phyloP scores from a whole-genome alignment of 2,888 invertebrate genomes.

The Diachrysia chrysitis region DNA sequence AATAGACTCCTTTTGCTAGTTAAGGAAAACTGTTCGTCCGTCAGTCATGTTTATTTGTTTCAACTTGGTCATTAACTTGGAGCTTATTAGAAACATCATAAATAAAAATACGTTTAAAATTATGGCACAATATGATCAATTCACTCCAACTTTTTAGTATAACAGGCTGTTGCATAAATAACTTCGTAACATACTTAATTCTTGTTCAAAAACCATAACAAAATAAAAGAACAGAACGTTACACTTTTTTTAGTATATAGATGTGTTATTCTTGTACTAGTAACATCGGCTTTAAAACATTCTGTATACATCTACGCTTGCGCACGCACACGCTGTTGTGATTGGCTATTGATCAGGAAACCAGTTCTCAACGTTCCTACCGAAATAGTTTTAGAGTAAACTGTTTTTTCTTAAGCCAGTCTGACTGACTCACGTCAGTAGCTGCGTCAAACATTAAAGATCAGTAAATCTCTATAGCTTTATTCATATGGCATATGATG shows the following conservation, averaged over 20 bases:
- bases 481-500: no score
- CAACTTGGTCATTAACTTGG: no score
- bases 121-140: not conserved
- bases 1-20: no score
- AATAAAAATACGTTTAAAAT: not conserved
- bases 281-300: no score
- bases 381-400: not conserved
- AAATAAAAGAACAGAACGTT: no score
- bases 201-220: not conserved
- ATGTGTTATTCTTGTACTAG: no score
- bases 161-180: no score
- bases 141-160: no score
- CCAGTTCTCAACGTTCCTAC: not conserved
- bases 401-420: not conserved
- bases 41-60: no score
- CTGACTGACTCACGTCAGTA: not conserved
- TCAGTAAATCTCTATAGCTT: no score
- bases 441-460: not conserved
- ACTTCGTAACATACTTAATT: not conserved
- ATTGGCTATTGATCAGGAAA: constrained; percentile 3
- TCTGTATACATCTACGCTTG: not conserved
- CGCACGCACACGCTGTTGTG: not conserved
- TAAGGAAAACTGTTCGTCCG: no score
- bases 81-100: not conserved
- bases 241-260: no score